These are phyloP conservation scores for Mionectes macconnelli DNA, from an alignment of 2,113 vertebrate species.

Conservation along the genomic window DNA sequence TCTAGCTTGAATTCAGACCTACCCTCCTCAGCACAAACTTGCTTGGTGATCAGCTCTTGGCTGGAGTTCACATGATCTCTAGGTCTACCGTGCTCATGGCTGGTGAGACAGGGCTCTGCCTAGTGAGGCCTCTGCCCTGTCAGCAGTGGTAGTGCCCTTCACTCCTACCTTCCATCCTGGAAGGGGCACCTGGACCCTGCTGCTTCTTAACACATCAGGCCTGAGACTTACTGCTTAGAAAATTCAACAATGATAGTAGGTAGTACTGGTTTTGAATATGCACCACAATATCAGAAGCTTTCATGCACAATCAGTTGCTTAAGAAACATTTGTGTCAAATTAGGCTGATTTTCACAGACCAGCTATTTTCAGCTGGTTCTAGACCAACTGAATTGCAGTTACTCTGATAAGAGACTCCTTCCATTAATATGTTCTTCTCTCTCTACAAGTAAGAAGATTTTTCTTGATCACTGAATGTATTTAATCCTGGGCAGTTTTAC, in stretches of 20 bases:
- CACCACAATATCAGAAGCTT: not conserved
- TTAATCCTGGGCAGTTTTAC: not conserved
- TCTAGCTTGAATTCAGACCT: not conserved
- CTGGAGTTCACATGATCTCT: not conserved
- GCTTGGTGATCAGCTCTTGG: not conserved
- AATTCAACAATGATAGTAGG: not conserved
- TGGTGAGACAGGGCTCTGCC: not conserved
- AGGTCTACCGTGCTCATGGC: not conserved
- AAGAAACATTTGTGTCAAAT: not conserved
- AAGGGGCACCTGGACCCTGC: not conserved
- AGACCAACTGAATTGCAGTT: not conserved
- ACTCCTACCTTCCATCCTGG: not conserved
- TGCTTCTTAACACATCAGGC: not conserved
- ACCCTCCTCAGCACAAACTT: not conserved
- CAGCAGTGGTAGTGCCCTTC: fast-evolving
- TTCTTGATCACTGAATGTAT: not conserved
- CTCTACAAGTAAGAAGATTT: not conserved
- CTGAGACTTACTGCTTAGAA: not conserved
- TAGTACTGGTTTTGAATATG: not conserved
- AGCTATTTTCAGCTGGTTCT: not conserved
- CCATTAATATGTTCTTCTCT: not conserved
- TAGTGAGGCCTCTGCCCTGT: not conserved
- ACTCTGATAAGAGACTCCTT: not conserved
- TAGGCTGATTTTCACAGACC: not conserved
- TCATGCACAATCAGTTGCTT: not conserved